Percentiles rank a stretch among this genome's conserved stretches.
Conservation (phyloP, 2,113 vertebrate genomes). For the Mola mola region DNA sequence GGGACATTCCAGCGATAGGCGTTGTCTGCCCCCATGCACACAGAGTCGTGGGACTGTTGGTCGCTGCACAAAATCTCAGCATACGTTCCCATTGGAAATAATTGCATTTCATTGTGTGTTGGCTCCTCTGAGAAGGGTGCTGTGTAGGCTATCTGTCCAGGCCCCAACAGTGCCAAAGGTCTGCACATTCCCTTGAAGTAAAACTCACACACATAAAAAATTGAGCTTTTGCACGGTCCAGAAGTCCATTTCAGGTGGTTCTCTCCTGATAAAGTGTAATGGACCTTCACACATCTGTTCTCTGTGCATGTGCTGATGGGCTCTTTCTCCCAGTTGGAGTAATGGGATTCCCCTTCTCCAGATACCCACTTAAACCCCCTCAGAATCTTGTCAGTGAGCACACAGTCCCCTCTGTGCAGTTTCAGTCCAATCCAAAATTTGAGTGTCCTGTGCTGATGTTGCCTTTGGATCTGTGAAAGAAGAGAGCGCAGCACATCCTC, state of each 20-base stretch:
- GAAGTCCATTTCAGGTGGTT: slow-evolving; percentile 66
- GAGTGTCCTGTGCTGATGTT: not conserved
- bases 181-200: slow-evolving; percentile 79
- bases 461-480: slow-evolving; percentile 44
- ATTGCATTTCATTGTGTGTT: slow-evolving; percentile 32
- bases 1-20: slow-evolving; percentile 59
- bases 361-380: slow-evolving; percentile 78
- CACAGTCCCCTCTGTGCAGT: slow-evolving; percentile 57
- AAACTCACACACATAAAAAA: slow-evolving; percentile 76
- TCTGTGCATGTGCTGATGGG: slow-evolving; percentile 73
- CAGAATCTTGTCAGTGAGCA: slow-evolving; percentile 29
- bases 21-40: slow-evolving; percentile 1
- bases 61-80: slow-evolving; percentile 59
- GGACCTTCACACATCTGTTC: slow-evolving; percentile 72
- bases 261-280: slow-evolving; percentile 12
- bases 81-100: slow-evolving; percentile 69
- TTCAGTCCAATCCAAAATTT: slow-evolving; percentile 79
- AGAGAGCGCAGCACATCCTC: slow-evolving; percentile 58
- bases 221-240: slow-evolving; percentile 43
- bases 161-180: slow-evolving; percentile 58
- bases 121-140: slow-evolving; percentile 63
- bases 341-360: slow-evolving; percentile 54
- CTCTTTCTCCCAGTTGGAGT: slow-evolving; percentile 76
- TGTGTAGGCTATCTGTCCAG: slow-evolving; percentile 65
- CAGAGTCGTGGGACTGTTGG: not conserved